Percentiles rank a stretch among this genome's conserved stretches.
Conservation (phyloP, 2,113 vertebrate species). For the Nothoprocta perdicaria region DNA sequence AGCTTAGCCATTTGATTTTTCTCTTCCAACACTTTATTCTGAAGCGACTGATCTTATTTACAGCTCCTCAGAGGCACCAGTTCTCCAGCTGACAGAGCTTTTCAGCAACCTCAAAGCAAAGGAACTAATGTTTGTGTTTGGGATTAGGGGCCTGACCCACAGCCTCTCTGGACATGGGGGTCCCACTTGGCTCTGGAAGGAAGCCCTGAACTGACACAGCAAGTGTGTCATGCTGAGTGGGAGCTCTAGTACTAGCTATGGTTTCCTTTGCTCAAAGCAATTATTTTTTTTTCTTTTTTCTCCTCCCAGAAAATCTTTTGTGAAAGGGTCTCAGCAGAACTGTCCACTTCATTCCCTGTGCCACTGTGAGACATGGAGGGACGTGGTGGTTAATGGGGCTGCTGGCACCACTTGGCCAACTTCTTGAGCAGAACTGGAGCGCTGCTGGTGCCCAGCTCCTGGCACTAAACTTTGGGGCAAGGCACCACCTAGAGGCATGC, state of each 20-base stretch:
- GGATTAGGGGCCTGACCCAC: not conserved
- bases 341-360: not conserved
- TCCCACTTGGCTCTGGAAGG: not conserved
- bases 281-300: not conserved
- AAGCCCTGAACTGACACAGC: not conserved
- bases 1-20: not conserved
- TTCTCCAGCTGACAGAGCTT: not conserved
- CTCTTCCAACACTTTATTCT: not conserved
- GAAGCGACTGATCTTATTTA: not conserved
- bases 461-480: slow-evolving; percentile 45
- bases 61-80: not conserved
- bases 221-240: rapidly evolving
- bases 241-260: not conserved
- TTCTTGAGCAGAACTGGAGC: not conserved
- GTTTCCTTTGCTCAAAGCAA: not conserved
- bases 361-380: not conserved
- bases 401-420: not conserved
- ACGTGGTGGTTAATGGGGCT: rapidly evolving
- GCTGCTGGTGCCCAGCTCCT: not conserved
- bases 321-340: not conserved
- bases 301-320: not conserved
- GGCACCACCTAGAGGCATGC: slow-evolving; percentile 76
- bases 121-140: not conserved
- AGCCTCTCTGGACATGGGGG: not conserved
- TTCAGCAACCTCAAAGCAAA: not conserved